Percentiles rank a stretch among this genome's conserved stretches.
These are phyloP conservation scores for Masnerella sp. DNA, from an alignment of 2,888 invertebrate species.

Conservation along the genomic window DNA sequence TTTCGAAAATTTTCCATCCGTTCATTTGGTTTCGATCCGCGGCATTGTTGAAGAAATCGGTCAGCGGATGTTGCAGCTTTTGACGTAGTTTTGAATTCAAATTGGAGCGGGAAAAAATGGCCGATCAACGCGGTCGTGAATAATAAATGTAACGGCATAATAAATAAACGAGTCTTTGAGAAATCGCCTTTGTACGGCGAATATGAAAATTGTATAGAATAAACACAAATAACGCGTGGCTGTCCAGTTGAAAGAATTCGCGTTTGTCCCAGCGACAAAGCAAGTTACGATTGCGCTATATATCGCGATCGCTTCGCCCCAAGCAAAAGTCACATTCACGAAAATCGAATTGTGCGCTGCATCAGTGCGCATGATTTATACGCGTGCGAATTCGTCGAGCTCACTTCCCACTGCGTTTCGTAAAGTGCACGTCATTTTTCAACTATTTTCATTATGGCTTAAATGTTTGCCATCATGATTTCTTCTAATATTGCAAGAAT, in stretches of 20 bases:
- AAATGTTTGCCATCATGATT: no score
- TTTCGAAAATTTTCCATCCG: no score
- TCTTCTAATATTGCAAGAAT: no score
- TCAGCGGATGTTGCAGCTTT: no score
- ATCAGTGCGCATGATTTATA: slow-evolving; percentile 66
- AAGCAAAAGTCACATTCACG: slow-evolving; percentile 24
- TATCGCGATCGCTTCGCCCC: slow-evolving; percentile 22
- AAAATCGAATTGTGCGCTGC: slow-evolving; percentile 36
- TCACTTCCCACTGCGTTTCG: slow-evolving; percentile 62
- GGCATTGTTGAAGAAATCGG: no score
- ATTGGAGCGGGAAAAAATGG: no score
- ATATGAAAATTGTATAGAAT: slow-evolving; percentile 32
- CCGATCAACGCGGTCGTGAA: slow-evolving; percentile 6
- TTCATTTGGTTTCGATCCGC: no score
- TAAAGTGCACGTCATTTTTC: no score
- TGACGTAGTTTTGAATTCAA: no score
- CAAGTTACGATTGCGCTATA: slow-evolving; percentile 31
- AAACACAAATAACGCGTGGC: slow-evolving; percentile 25
- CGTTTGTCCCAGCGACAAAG: slow-evolving; percentile 29
- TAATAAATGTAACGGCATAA: slow-evolving; percentile 18
- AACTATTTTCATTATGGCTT: no score
- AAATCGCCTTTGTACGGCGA: slow-evolving; percentile 16
- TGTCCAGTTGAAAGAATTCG: slow-evolving; percentile 14
- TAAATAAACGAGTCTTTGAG: slow-evolving; percentile 26
- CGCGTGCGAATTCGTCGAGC: slow-evolving; percentile 66